Evolutionary conservation across 2,888 invertebrate species (phyloP), one percentile per base, ranked within the genome.

Genomic region (Microplitis deprimator): DNA sequence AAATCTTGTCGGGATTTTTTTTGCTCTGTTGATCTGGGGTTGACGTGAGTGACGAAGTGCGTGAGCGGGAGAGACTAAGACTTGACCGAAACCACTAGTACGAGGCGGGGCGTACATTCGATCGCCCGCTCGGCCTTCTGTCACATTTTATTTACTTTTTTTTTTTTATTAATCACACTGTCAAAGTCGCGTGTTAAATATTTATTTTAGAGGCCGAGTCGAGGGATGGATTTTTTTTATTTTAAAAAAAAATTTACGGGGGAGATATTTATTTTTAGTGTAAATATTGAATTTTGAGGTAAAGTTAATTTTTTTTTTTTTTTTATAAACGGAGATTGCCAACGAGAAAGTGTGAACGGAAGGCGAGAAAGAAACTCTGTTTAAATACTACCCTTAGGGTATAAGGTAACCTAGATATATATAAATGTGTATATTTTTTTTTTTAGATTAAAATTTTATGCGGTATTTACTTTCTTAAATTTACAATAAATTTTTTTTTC

Each of bases 91-190:
- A 61, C 65, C 20, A 41, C 64, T 41, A 69, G 10, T 50, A 40
- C 75, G 73, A 75, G 78, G 78, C 72, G 79, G 78, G 77, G 77
- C 74, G 73, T 79, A 79, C 75, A 80, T 81, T 81, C 80, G 81
- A 81, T 81, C 81, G 79, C 76, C 67, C 72, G 75, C 78, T 80
- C 78, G 70, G 73, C 74, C 78, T 73, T 77, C 72, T 73, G 77
- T 72, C 77, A 78, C 73, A 20, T 70, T 77, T 77, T 70, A 8
- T 20, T 39, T 39, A 61, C 5, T 62, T 62, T 50, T 6, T 10
- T 64, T 39, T 70, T 72, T 39, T 20, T 69, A 39, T 29, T 13
- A 2, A 41, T 50, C n/a, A 17, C 64, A 50, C 39, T 40, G 8
- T 60, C 73, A 8, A 73, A 73, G 20, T 39, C 29, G 68, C 75